Conservation (phyloP, 2,113 vertebrate species). For the Nesogale talazaci region DNA sequence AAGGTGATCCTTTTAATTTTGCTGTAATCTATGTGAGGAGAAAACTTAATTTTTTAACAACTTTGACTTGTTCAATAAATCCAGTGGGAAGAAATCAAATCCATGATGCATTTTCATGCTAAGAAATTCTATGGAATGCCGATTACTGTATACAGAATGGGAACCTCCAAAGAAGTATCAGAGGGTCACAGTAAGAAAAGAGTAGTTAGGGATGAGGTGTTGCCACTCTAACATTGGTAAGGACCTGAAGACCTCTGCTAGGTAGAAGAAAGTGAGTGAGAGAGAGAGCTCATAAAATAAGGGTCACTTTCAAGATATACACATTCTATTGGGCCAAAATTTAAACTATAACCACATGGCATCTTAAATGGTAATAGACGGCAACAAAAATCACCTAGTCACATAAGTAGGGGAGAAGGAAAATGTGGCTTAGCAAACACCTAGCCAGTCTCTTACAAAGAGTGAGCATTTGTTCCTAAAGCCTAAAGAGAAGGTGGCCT, state of each 20-base stretch:
- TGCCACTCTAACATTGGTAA: background rate
- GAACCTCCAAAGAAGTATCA: no score
- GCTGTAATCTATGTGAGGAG: background rate
- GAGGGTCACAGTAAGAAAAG: no score
- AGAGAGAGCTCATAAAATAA: background rate
- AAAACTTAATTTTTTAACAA: background rate
- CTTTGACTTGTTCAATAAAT: background rate
- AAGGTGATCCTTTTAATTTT: no score
- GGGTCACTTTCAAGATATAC: background rate
- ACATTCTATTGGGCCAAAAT: background rate
- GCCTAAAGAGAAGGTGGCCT: no score
- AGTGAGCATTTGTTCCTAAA: background rate
- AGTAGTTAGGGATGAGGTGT: background rate
- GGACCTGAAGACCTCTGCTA: background rate
- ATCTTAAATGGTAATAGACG: no score
- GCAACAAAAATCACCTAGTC: no score
- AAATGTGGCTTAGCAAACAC: background rate
- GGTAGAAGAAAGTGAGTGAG: background rate
- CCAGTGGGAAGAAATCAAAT: conserved; percentile 3
- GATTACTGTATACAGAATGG: conserved; percentile 1
- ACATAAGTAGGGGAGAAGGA: background rate
- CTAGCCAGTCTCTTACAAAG: background rate
- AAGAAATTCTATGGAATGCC: background rate
- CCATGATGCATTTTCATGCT: background rate
- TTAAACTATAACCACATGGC: background rate